Percentiles rank a stretch among this genome's conserved stretches.
Evolutionary conservation across 2,888 invertebrate genomes (phyloP).

Genomic region (Ichneumon xanthorius): DNA sequence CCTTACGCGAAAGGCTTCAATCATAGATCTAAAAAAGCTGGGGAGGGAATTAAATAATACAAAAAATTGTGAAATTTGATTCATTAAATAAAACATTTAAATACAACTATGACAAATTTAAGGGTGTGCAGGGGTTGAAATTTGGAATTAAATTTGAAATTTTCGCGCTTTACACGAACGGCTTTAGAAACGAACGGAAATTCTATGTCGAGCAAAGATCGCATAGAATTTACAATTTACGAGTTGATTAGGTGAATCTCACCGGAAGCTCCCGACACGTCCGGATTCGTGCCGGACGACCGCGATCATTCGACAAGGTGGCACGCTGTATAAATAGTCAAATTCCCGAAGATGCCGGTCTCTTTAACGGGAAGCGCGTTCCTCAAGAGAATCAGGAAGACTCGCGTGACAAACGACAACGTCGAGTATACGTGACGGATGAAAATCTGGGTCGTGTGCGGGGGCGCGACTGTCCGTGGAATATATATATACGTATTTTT

Average conservation of each 20-base stretch:
- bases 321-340: conserved; percentile 64
- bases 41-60: too few relatives aligned
- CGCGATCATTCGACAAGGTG: conserved; percentile 59
- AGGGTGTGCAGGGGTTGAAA: not conserved
- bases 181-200: not conserved
- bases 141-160: not conserved
- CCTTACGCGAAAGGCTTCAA: not conserved
- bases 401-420: conserved; percentile 64
- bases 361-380: conserved; percentile 39
- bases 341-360: conserved; percentile 55
- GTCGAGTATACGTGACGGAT: conserved; percentile 29
- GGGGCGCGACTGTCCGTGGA: conserved; percentile 29
- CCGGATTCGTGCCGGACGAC: conserved; percentile 52
- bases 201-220: not conserved
- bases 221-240: conserved; percentile 8
- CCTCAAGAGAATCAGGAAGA: conserved; percentile 43
- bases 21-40: too few relatives aligned
- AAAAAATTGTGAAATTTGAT: too few relatives aligned
- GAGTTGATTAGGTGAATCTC: not conserved
- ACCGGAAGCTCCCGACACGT: conserved; percentile 45
- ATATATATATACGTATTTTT: conserved; percentile 7
- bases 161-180: not conserved
- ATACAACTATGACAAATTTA: not conserved
- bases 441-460: conserved; percentile 57
- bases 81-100: not conserved